Percentiles rank a stretch among this genome's conserved stretches.
These are phyloP conservation scores for Rhincodon typus DNA, from an alignment of 2,797 vertebrate species.

Conservation along the genomic window DNA sequence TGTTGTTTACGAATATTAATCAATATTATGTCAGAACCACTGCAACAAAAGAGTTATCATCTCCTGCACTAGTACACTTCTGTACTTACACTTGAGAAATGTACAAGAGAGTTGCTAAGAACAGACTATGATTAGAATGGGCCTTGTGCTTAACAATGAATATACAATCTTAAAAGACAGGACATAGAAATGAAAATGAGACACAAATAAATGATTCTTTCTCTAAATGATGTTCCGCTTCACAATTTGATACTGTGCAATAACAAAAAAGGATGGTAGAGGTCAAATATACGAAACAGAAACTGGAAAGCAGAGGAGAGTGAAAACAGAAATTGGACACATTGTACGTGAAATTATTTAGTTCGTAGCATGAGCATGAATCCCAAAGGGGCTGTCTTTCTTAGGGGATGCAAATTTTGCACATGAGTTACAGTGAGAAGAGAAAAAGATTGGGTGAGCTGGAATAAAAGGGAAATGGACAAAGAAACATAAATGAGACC, in stretches of 20 bases:
- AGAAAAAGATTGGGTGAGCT: not conserved
- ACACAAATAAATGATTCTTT: not conserved
- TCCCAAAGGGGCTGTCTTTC: not conserved
- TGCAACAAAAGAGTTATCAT: not conserved
- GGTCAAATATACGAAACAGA: not conserved
- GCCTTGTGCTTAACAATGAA: not conserved
- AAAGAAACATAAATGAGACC: not conserved
- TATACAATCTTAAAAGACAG: not conserved
- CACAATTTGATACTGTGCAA: not conserved
- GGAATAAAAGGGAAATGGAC: not conserved
- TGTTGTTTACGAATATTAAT: not conserved
- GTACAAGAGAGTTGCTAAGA: not conserved
- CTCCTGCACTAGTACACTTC: not conserved
- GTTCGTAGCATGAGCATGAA: not conserved
- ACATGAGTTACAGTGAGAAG: not conserved
- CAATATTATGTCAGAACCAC: not conserved
- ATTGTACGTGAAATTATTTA: slow-evolving; percentile 10
- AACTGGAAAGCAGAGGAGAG: not conserved
- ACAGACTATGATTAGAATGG: not conserved
- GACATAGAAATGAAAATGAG: not conserved
- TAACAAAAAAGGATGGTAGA: not conserved
- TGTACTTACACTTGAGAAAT: not conserved
- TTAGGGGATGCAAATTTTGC: not conserved
- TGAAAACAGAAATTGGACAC: not conserved
- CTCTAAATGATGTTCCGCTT: not conserved